Evolutionary conservation across 1,140 invertebrate genomes (phyloP).

Genomic region (Globodera ellingtonae): DNA sequence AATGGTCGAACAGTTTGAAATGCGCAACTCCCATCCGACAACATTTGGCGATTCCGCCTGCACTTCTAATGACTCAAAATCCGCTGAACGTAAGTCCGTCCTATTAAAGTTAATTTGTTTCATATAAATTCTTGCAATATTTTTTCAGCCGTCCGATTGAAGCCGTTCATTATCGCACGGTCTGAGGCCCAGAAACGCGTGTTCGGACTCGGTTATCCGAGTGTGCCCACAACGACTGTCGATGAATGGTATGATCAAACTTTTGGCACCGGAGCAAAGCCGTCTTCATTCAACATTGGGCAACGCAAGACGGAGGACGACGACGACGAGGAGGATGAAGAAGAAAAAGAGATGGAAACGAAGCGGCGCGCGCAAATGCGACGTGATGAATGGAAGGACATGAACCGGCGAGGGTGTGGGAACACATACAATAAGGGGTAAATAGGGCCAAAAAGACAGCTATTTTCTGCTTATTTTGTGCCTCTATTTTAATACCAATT

Average conservation of each 20-base stretch:
- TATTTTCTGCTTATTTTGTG: constrained; percentile 1
- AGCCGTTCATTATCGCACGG: constrained; percentile 84
- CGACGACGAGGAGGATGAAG: constrained; percentile 60
- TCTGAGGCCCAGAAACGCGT: constrained; percentile 87
- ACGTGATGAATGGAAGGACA: constrained; percentile 89
- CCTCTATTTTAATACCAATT: constrained; percentile 3
- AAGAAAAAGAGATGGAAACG: constrained; percentile 73
- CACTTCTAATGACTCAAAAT: not conserved
- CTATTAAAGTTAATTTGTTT: not conserved
- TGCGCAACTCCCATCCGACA: not conserved
- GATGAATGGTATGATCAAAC: constrained; percentile 91
- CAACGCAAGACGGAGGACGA: constrained; percentile 51
- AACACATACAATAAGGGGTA: constrained; percentile 81
- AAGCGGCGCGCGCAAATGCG: constrained; percentile 77
- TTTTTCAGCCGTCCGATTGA: constrained; percentile 21
- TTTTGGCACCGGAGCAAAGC: constrained; percentile 65
- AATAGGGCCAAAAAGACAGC: not conserved
- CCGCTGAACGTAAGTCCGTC: not conserved
- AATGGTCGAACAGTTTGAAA: constrained; percentile 16
- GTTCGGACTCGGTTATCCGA: constrained; percentile 90
- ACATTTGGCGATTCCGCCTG: not conserved
- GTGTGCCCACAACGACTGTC: constrained; percentile 84
- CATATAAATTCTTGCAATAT: not conserved
- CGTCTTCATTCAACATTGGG: constrained; percentile 14
- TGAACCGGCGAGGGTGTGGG: constrained; percentile 82